Evolutionary conservation across 2,113 vertebrate species (phyloP), one percentile per base, ranked within the genome.

Genomic region (Oryzias javanicus): DNA sequence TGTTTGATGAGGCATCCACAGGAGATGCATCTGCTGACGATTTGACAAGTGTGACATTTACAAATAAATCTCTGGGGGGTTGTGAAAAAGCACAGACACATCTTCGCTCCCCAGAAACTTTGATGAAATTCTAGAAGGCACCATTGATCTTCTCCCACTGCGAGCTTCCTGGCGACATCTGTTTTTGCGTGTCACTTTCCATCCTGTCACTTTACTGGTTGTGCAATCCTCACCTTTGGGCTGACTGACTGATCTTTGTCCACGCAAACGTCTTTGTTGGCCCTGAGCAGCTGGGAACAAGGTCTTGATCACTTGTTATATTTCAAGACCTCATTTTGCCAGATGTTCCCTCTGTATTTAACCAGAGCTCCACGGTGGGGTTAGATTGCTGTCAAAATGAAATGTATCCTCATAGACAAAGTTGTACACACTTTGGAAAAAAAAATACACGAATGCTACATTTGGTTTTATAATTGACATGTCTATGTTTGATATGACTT

Each of bases 31-130:
- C 67, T 54, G 65, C 74, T 78, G 72, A 74, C 0, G 19, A 70
- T 80, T 74, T 86, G 84, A 86, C 80, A 80, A 81, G 78, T 83
- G 61, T 83, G 84, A 86, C 78, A 88, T 88, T 86, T 80, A 84
- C 74, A 81, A 76, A 86, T 73, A 80, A 78, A 76, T 84, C 80
- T 78, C 81, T 52, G 49, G 65, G 58, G 29, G 76, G 70, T 69
- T 74, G 66, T 27, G 63, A 66, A 56, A 62, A 80, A 63, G 56
- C 71, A 58, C 50, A 68, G 63, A 53, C 67, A 65, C 57, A 54
- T 71, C 73, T 75, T 74, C 49, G 44, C 60, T 42, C 53, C 69
- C 15, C 49, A 71, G 74, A 83, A 81, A 78, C 69, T 76, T 73
- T 81, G 78, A 86, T 81, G 70, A 84, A 86, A 83, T 66, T 79